phyloP scores from a whole-genome alignment of 2,888 invertebrate genomes.

The Auanema sp. region DNA sequence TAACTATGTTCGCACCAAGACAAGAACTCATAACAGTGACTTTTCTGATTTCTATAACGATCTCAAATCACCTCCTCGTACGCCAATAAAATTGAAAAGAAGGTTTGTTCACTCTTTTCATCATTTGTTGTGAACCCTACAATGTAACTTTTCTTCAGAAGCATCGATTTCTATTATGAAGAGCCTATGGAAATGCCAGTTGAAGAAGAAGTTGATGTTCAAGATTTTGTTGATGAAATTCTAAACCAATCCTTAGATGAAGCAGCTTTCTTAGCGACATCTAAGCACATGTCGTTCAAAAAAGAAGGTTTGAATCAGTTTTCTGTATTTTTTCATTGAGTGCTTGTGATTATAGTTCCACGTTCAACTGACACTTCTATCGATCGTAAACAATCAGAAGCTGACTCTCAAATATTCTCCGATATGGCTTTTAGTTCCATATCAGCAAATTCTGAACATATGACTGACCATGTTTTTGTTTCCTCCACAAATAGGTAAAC shows the following conservation, averaged over 20 bases:
- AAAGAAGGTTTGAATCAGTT: neutral
- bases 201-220: constrained; percentile 24
- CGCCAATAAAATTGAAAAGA: no score
- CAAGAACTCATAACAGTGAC: no score
- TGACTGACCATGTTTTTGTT: neutral
- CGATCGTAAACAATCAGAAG: constrained; percentile 24
- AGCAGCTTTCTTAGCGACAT: constrained; percentile 26
- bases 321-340: neutral
- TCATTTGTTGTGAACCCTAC: no score
- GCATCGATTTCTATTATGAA: constrained; percentile 20
- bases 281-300: neutral
- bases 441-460: no score
- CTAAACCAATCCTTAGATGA: constrained; percentile 38
- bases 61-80: no score
- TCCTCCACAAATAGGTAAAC: neutral
- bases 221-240: constrained; percentile 36
- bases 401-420: neutral
- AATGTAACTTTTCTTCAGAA: constrained; percentile 5
- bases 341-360: neutral
- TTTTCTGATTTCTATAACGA: no score
- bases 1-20: no score
- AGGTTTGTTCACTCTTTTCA: no score
- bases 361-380: constrained; percentile 33
- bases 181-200: constrained; percentile 13
- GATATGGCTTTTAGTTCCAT: neutral